Percentiles rank a stretch among this genome's conserved stretches.
phyloP scores from a whole-genome alignment of 2,888 invertebrate genomes.

The Plagodis dolabraria region DNA sequence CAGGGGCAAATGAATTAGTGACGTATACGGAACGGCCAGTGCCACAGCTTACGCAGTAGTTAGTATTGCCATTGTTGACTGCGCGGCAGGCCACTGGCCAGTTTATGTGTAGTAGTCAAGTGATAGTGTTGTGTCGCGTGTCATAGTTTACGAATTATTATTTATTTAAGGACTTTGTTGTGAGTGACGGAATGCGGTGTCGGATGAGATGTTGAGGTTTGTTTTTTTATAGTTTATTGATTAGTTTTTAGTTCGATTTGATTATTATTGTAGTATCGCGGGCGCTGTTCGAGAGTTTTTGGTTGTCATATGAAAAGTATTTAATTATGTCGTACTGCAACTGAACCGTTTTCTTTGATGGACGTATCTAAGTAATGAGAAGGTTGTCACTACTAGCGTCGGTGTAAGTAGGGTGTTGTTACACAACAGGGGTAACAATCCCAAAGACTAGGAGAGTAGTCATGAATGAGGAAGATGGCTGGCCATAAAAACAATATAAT shows the following conservation, averaged over 20 bases:
- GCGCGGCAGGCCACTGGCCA: slow-evolving; percentile 1
- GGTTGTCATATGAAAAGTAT: no score
- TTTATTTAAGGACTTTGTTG: not conserved
- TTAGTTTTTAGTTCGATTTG: not conserved
- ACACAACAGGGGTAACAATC: no score
- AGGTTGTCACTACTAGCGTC: no score
- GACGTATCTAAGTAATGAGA: no score
- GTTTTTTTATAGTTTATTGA: not conserved
- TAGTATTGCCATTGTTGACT: not conserved
- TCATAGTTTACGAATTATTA: not conserved
- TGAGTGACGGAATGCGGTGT: slow-evolving; percentile 17
- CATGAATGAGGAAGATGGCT: no score
- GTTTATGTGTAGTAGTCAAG: slow-evolving; percentile 5
- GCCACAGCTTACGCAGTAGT: not conserved
- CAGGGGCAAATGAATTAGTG: slow-evolving; percentile 12
- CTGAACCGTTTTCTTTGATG: no score
- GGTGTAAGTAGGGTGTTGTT: no score
- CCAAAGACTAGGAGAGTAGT: no score
- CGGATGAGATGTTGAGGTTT: slow-evolving; percentile 8
- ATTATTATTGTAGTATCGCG: not conserved
- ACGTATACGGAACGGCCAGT: slow-evolving; percentile 19
- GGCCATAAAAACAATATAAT: no score
- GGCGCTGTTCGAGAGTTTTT: no score
- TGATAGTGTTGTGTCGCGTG: slow-evolving; percentile 13
- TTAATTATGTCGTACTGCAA: no score